Base-by-base conservation (phyloP, 2,888 invertebrate species). In the Epicampocera succincta region DNA sequence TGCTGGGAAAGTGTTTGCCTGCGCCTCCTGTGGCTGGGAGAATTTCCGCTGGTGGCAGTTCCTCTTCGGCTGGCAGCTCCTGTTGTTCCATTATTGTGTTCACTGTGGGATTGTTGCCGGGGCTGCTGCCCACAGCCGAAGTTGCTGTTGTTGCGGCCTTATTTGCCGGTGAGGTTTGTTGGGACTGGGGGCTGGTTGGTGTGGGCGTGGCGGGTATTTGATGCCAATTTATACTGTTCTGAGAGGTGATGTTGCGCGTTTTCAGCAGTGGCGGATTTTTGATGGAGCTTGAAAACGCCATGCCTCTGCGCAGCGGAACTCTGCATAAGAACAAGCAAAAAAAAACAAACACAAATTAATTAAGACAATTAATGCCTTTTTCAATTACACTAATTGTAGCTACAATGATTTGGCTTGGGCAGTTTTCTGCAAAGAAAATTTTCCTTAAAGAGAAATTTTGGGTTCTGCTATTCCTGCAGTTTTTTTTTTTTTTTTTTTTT, bases 191-290 rank as follows among this genome's bases (percentile, higher is more conserved):
- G 54, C 74, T 83, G 46, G 84, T 83, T 78, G 83, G 65, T 87
- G 87, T 15, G 71, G 90, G 87, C 76, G 89, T 88, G 40, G 89
- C 87, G 33, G 89, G 88, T 84, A 87, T 88, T 85, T 89, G 90
- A 84, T 90, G 89, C 89, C 89, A 91, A 84, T 89, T 90, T 84
- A 91, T 89, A 85, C 91, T 91, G 85, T 88, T 90, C 86, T 91
- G 91, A 81, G 94, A 93, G 86, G 93, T 93, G 58, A 96, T 94
- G 88, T 96, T 95, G 63, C 96, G 93, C 86, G 96, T 95, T 90
- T 96, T 97, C 65, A 95, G 92, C 69, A 97, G 92, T 9, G 96
- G 96, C 78, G 96, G 97, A 90, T 96, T 94, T 88, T 96, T 95
- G 78, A 93, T 93, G 0, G 94, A 93, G 86, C 94, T 93, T 19